Evolutionary conservation across 2,113 vertebrate genomes (phyloP).

Genomic region (Sinocyclocheilus grahami): DNA sequence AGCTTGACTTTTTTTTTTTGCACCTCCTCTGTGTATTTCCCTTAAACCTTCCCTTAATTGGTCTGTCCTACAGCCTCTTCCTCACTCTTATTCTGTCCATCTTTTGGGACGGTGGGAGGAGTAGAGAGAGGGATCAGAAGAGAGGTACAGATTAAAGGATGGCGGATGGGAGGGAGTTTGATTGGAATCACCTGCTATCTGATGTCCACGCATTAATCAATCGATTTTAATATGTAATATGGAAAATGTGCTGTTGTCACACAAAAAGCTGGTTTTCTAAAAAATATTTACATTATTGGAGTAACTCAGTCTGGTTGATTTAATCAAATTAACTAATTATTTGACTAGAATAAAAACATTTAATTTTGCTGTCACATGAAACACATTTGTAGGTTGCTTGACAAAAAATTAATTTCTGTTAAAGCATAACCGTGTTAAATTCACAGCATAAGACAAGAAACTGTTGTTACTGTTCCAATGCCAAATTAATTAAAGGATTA

Average conservation of each 20-base stretch:
- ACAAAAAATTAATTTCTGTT: too few species aligned
- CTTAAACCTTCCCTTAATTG: conserved; percentile 46
- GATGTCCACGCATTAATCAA: conserved; percentile 49
- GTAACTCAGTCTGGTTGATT: background rate
- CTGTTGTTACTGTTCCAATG: background rate
- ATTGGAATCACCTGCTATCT: conserved; percentile 54
- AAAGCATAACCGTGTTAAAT: too few species aligned
- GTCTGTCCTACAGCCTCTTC: conserved; percentile 21
- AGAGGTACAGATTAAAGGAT: conserved; percentile 30
- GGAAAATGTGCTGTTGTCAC: conserved; percentile 2
- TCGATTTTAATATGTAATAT: conserved; percentile 35
- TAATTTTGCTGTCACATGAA: background rate
- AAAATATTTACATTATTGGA: background rate
- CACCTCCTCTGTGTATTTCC: conserved; percentile 36
- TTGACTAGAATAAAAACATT: too few species aligned
- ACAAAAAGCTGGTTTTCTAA: background rate
- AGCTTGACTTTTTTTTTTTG: conserved; percentile 44
- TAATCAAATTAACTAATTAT: background rate
- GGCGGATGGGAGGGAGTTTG: conserved; percentile 46
- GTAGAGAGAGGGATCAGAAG: conserved; percentile 45
- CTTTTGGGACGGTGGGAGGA: conserved; percentile 27
- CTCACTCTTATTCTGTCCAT: background rate
- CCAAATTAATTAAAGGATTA: background rate
- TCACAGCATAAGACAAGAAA: background rate
- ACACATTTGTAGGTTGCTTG: too few species aligned